Evolutionary conservation across 2,797 vertebrate genomes (phyloP).

Genomic region (Peromyscus eremicus): DNA sequence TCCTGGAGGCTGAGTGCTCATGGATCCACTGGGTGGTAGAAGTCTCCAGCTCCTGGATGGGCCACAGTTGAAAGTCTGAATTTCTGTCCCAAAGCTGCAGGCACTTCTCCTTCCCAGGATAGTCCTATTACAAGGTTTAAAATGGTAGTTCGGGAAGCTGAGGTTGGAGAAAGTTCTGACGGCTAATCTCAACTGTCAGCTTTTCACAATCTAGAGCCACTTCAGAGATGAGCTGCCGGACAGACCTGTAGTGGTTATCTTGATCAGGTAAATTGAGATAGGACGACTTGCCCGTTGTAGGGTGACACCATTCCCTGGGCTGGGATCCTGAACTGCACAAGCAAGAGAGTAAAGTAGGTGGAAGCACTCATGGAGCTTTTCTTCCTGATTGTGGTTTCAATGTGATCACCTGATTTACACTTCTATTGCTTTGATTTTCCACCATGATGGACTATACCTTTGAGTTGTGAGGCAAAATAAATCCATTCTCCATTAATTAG

Average conservation of each 20-base stretch:
- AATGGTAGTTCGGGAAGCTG: neutral
- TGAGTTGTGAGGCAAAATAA: neutral
- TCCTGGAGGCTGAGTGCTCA: neutral
- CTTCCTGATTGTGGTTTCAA: neutral
- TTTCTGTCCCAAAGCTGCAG: neutral
- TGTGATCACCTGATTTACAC: neutral
- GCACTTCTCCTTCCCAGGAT: neutral
- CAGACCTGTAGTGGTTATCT: neutral
- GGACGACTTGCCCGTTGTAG: neutral
- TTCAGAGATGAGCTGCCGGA: neutral
- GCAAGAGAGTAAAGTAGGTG: no score
- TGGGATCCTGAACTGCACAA: neutral
- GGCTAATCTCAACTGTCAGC: neutral
- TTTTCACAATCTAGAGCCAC: neutral
- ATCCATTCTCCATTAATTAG: neutral
- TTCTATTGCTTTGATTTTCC: neutral
- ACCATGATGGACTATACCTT: neutral
- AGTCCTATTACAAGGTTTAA: neutral
- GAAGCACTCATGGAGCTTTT: fast-evolving
- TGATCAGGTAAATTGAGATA: neutral
- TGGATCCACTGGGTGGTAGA: neutral
- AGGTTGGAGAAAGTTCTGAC: neutral
- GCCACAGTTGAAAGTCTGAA: neutral
- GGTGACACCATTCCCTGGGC: neutral
- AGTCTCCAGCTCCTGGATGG: neutral